A percentile compares a stretch with the other conserved stretches of the same genome.
Conservation (phyloP, 2,113 vertebrate genomes). For the Mormyrus lacerda region DNA sequence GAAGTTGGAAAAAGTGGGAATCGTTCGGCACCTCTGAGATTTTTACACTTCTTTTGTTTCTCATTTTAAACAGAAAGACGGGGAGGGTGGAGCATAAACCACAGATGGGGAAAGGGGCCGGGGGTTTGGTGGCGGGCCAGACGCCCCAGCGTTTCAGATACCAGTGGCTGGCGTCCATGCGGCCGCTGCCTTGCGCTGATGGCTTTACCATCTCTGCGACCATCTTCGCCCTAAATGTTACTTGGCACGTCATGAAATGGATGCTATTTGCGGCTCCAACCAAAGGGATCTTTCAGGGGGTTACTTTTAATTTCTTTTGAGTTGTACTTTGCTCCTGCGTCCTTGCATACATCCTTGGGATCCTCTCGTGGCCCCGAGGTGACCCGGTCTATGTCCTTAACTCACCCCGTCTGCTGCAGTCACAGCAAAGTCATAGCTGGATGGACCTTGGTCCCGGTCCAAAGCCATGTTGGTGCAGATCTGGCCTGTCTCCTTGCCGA, state of each 20-base stretch:
- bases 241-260: neutral
- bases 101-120: neutral
- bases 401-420: conserved; percentile 89
- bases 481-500: conserved; percentile 74
- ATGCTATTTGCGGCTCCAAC: neutral
- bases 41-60: conserved; percentile 25
- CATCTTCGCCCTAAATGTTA: neutral
- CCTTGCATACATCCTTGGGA: neutral
- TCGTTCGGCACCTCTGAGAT: conserved; percentile 16
- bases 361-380: neutral
- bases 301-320: conserved; percentile 13
- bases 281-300: neutral
- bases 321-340: neutral
- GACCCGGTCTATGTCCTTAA: neutral
- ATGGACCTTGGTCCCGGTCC: conserved; percentile 75
- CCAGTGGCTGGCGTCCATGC: neutral
- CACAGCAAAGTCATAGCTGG: conserved; percentile 77
- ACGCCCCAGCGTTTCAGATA: neutral
- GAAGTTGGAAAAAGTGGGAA: neutral
- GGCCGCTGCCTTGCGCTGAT: conserved; percentile 28
- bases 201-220: conserved; percentile 37
- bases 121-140: neutral
- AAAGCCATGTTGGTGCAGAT: conserved; percentile 74
- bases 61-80: conserved; percentile 19
- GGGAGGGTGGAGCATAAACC: neutral